A percentile compares a stretch with the other conserved stretches of the same genome.
Evolutionary conservation across 2,797 vertebrate species (phyloP).

Genomic region (Coracias cyanogaster): DNA sequence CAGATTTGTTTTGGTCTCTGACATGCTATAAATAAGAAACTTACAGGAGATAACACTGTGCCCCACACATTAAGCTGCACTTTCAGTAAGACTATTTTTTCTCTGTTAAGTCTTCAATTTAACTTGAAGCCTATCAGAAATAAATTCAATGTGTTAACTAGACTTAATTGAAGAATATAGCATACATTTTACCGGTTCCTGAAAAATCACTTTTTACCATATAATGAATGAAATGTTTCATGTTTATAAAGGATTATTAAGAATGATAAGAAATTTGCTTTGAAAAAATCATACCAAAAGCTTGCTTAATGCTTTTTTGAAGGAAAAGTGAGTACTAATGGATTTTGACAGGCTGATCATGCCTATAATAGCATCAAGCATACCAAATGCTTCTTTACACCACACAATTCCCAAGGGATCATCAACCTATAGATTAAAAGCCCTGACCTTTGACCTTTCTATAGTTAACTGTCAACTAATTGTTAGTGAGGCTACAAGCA

Average conservation of each 20-base stretch:
- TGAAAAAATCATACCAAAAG: constrained; percentile 20
- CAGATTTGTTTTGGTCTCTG: constrained; percentile 8
- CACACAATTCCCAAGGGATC: constrained; percentile 56
- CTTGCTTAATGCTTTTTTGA: constrained; percentile 45
- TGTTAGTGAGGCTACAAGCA: background rate
- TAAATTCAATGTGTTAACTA: background rate
- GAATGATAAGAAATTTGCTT: constrained; percentile 24
- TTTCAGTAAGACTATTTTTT: background rate
- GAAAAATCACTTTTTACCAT: constrained; percentile 6
- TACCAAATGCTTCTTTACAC: constrained; percentile 66
- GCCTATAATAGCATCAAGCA: constrained; percentile 62
- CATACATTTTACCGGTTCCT: background rate
- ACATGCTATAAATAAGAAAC: background rate
- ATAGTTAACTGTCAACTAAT: constrained; percentile 53
- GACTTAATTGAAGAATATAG: background rate
- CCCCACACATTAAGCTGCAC: background rate
- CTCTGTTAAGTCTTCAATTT: background rate
- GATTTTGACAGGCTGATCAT: constrained; percentile 67
- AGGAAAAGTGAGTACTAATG: constrained; percentile 56
- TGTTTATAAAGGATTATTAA: constrained; percentile 12
- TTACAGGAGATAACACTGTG: background rate
- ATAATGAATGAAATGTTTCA: background rate
- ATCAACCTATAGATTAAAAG: constrained; percentile 55
- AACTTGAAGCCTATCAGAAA: background rate
- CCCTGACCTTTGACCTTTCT: constrained; percentile 41